Evolutionary conservation across 2,888 invertebrate genomes (phyloP).

Genomic region (Philereme vetulata): DNA sequence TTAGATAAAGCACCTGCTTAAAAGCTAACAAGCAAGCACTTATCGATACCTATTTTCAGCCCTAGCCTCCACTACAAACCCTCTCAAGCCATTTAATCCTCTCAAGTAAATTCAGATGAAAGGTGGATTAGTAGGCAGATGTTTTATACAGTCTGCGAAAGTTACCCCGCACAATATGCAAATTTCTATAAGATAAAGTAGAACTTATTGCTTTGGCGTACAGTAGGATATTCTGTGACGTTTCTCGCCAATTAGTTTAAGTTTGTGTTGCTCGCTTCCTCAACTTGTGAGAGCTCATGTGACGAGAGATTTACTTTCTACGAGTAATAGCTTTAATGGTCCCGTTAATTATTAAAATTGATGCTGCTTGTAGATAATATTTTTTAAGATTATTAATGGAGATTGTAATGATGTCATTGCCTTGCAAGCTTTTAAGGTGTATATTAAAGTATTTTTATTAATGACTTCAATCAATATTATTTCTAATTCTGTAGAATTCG

Average conservation of each 20-base stretch:
- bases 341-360: constrained; percentile 22
- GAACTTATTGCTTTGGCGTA: constrained; percentile 9
- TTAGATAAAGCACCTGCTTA: too few species aligned
- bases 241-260: constrained; percentile 37
- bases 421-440: too few species aligned
- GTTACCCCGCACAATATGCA: constrained; percentile 27
- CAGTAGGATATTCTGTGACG: constrained; percentile 18
- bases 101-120: constrained; percentile 43
- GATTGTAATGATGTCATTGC: too few species aligned
- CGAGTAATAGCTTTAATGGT: constrained; percentile 28
- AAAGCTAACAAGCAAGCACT: neutral
- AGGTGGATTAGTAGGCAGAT: constrained; percentile 46
- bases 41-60: constrained; percentile 10
- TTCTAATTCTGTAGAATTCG: too few species aligned
- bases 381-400: too few species aligned
- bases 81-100: constrained; percentile 41
- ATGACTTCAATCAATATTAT: too few species aligned
- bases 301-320: constrained; percentile 27
- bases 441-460: too few species aligned
- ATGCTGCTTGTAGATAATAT: neutral
- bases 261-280: constrained; percentile 27
- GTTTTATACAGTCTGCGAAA: constrained; percentile 44
- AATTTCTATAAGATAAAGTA: constrained; percentile 15
- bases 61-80: constrained; percentile 13
- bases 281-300: constrained; percentile 24